Evolutionary conservation across 2,113 vertebrate species (phyloP).

Genomic region (Martes martes): DNA sequence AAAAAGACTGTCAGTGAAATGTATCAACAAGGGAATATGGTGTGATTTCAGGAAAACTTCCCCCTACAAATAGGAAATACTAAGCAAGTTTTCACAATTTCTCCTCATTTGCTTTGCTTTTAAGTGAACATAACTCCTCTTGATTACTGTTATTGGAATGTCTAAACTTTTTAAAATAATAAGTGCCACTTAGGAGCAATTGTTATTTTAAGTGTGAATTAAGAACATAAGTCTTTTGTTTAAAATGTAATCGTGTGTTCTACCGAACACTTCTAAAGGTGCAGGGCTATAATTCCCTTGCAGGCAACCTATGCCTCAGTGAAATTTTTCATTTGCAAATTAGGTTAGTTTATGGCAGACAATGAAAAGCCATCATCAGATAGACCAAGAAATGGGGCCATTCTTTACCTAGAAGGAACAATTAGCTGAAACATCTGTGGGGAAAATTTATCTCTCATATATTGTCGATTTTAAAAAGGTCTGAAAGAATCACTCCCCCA

Average conservation of each 20-base stretch:
- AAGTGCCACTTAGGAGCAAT: slow-evolving; percentile 77
- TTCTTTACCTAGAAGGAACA: slow-evolving; percentile 76
- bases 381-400: slow-evolving; percentile 70
- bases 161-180: slow-evolving; percentile 79
- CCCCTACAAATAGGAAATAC: slow-evolving; percentile 76
- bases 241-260: slow-evolving; percentile 68
- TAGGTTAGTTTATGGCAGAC: slow-evolving; percentile 80
- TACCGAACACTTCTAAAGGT: slow-evolving; percentile 64
- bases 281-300: slow-evolving; percentile 74
- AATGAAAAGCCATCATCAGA: slow-evolving; percentile 79
- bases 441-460: slow-evolving; percentile 54
- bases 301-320: slow-evolving; percentile 76
- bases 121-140: slow-evolving; percentile 64
- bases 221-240: slow-evolving; percentile 76
- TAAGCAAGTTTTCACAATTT: slow-evolving; percentile 79
- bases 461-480: not conserved
- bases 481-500: not conserved
- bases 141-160: slow-evolving; percentile 66
- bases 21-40: slow-evolving; percentile 73
- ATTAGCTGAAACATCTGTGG: slow-evolving; percentile 75
- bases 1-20: slow-evolving; percentile 76
- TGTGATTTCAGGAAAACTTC: slow-evolving; percentile 58
- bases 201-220: slow-evolving; percentile 80
- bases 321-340: slow-evolving; percentile 84
- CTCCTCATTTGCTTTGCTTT: slow-evolving; percentile 72